Conservation (phyloP, 2,888 invertebrate species). For the Dendrolimus houi region DNA sequence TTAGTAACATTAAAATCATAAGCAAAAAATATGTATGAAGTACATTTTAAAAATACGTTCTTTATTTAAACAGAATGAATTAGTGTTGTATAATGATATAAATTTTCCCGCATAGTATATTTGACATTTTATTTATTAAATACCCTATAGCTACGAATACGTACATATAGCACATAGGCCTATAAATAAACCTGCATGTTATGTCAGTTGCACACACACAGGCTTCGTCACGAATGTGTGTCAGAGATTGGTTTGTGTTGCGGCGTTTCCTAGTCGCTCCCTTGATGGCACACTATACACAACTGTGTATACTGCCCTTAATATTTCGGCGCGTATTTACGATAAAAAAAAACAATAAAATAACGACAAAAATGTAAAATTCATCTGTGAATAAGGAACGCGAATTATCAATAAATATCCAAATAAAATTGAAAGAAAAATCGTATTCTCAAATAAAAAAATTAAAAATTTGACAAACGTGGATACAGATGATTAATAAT, state of each 20-base stretch:
- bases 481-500: neutral
- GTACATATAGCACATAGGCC: slow-evolving; percentile 29
- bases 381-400: neutral
- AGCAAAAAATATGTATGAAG: neutral
- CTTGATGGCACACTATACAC: slow-evolving; percentile 69
- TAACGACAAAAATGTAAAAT: slow-evolving; percentile 3
- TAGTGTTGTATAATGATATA: too few species aligned
- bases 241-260: slow-evolving; percentile 39
- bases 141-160: too few species aligned
- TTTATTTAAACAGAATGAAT: too few species aligned
- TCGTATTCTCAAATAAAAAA: neutral
- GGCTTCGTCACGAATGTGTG: slow-evolving; percentile 28
- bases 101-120: too few species aligned
- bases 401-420: too few species aligned
- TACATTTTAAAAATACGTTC: too few species aligned
- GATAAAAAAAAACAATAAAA: slow-evolving; percentile 19
- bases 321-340: slow-evolving; percentile 56
- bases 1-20: neutral
- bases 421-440: too few species aligned
- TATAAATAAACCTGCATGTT: slow-evolving; percentile 43
- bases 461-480: neutral
- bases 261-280: slow-evolving; percentile 71
- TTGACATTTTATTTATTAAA: too few species aligned
- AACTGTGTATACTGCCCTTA: slow-evolving; percentile 69
- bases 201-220: slow-evolving; percentile 23